Evolutionary conservation across 1,140 invertebrate genomes (phyloP), one percentile per base, ranked within the genome.

Genomic region (Sarcophaga peregrina): DNA sequence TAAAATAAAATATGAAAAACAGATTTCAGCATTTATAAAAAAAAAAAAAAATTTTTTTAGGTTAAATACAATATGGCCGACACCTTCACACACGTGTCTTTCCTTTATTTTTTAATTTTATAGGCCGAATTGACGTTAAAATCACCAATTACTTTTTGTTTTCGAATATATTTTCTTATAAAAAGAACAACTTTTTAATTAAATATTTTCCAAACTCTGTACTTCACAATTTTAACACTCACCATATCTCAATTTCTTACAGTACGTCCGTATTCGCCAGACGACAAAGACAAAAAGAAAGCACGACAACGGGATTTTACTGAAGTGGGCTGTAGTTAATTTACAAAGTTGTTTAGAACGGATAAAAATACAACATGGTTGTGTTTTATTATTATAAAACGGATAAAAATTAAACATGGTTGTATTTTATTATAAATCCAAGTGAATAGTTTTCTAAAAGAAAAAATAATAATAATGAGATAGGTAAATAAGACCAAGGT

Each of bases 1-100:
- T 99, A 92, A 86, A 95, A 95, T 72, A 50, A 72, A 3, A 73
- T 52, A 74, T 45, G 76, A 37, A 82, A 82, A 54, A 74, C 46
- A 50, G 13, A 68, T 7, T 58, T 0, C 25, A n/a, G 8, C 47
- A 50, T 37, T n/a, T n/a, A n/a, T n/a, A n/a, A n/a, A n/a, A n/a
- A n/a, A n/a, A n/a, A n/a, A n/a, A 78, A 5, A 50, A 48, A 13
- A 50, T 8, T 52, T 7, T 9, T 9, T 68, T 13, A 83, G 82
- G 82, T 80, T 83, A 10, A 68, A 58, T 25, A 68, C 62, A 68
- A 68, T 20, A 68, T 68, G 62, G 62, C 62, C 20, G 62, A 17
- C 17, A 17, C 8, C 8, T 47, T 75, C 13, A 46, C 11, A 75
- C 73, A 75, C 74, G 37, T 75, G 15, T 47, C 13, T n/a, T 75